Evolutionary conservation across 2,113 vertebrate genomes (phyloP), one percentile per base, ranked within the genome.

Genomic region (Poecile atricapillus): DNA sequence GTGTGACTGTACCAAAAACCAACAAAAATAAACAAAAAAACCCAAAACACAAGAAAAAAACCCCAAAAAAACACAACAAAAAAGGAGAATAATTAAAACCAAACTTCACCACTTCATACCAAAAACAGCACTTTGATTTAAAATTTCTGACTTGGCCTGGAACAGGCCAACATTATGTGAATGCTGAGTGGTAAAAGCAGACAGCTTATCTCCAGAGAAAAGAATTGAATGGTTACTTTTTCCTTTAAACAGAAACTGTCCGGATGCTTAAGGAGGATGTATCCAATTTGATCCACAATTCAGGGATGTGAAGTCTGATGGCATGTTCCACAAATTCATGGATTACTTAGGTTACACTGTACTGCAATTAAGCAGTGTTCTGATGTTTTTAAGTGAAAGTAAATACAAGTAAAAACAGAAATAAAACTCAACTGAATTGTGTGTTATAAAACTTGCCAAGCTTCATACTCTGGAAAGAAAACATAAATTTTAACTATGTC

Each of bases 251-350:
- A 95, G 58, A 81, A 97, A 84, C 77, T 97, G n/a, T 47, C 28
- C 33, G 77, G 41, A 89, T 95, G 83, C 53, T 76, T 94, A 88
- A 92, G 52, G 88, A 95, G 70, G 93, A 93, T 65, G 55, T 74
- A 84, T 95, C 78, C 88, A 75, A 96, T 90, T 75, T 97, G 93
- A 95, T 87, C 65, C 35, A 80, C 53, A 95, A 49, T 62, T 93
- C 93, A 90, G 69, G 37, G 55, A 74, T 95, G 47, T 24, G 89
- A 93, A 69, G 16, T 89, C 78, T 94, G 90, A 70, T 90, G 83
- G 64, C 89, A 95, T 90, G 79, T 87, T 67, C 35, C 21, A 35
- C 16, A 80, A 62, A 63, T 49, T 87, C 28, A 43, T 4, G 14
- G 25, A 47, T 80, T 80, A 33, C 11, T 67, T 77, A 73, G 63